phyloP scores from a whole-genome alignment of 2,888 invertebrate genomes.

The Synanthedon formicaeformis region DNA sequence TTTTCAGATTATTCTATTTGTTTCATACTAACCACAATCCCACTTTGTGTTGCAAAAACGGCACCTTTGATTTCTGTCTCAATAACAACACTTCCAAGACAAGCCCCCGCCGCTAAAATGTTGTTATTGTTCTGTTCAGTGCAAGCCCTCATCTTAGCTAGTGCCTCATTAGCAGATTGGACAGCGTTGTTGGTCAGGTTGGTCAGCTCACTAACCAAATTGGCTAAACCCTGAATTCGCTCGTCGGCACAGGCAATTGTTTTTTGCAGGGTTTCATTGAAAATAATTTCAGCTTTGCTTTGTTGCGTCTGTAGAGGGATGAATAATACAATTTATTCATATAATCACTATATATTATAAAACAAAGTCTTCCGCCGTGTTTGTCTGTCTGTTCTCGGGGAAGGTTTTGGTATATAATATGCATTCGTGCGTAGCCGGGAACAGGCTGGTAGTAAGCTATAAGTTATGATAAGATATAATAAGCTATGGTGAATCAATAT shows the following conservation, averaged over 20 bases:
- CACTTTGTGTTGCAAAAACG: constrained; percentile 31
- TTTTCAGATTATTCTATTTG: too few species aligned
- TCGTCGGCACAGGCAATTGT: constrained; percentile 35
- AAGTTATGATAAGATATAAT: too few species aligned
- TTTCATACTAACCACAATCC: constrained; percentile 29
- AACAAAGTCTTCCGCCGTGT: too few species aligned
- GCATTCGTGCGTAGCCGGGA: too few species aligned
- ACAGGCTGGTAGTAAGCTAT: too few species aligned
- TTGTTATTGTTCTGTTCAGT: constrained; percentile 21
- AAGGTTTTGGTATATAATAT: too few species aligned
- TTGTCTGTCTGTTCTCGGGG: too few species aligned
- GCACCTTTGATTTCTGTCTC: constrained; percentile 36
- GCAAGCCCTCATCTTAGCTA: constrained; percentile 41
- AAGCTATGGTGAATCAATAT: too few species aligned
- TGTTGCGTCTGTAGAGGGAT: constrained; percentile 25
- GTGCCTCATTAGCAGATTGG: constrained; percentile 21
- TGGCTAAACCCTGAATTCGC: constrained; percentile 27
- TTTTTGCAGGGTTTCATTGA: constrained; percentile 27
- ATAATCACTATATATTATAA: too few species aligned
- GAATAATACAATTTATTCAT: too few species aligned
- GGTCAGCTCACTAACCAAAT: constrained; percentile 23
- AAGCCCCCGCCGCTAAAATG: constrained; percentile 31
- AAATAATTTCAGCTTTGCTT: constrained; percentile 27
- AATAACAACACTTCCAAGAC: constrained; percentile 36
- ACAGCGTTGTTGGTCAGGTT: constrained; percentile 24